A percentile compares a stretch with the other conserved stretches of the same genome.
phyloP scores from a whole-genome alignment of 2,888 invertebrate genomes.

The Hermaeophaga mercurialis region DNA sequence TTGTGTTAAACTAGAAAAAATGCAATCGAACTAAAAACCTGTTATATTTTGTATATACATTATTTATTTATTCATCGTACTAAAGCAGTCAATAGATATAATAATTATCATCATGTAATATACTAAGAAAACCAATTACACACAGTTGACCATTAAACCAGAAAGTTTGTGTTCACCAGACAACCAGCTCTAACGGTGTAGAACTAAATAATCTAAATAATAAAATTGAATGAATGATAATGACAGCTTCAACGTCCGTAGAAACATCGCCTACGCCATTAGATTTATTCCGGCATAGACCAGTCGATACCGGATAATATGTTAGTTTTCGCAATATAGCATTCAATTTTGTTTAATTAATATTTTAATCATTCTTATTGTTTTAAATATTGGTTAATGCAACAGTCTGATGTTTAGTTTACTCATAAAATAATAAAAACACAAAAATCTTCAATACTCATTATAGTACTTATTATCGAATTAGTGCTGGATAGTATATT shows the following conservation, averaged over 20 bases:
- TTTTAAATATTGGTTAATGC: background rate
- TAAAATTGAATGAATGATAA: conserved; percentile 6
- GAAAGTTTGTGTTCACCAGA: background rate
- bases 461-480: no score
- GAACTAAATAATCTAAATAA: conserved; percentile 7
- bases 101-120: conserved; percentile 3
- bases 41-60: no score
- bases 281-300: background rate
- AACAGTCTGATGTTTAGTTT: background rate
- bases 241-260: conserved; percentile 5
- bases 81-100: background rate
- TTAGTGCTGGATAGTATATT: no score
- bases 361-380: no score
- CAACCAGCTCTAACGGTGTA: conserved; percentile 1
- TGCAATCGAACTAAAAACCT: no score
- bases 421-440: no score
- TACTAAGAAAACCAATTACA: conserved; percentile 3
- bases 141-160: background rate
- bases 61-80: conserved; percentile 1
- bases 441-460: no score
- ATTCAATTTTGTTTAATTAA: no score
- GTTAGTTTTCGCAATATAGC: no score
- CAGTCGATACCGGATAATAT: background rate
- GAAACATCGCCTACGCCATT: conserved; percentile 5
- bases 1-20: no score